Evolutionary conservation across 2,888 invertebrate species (phyloP).

Genomic region (Adineta ricciae): DNA sequence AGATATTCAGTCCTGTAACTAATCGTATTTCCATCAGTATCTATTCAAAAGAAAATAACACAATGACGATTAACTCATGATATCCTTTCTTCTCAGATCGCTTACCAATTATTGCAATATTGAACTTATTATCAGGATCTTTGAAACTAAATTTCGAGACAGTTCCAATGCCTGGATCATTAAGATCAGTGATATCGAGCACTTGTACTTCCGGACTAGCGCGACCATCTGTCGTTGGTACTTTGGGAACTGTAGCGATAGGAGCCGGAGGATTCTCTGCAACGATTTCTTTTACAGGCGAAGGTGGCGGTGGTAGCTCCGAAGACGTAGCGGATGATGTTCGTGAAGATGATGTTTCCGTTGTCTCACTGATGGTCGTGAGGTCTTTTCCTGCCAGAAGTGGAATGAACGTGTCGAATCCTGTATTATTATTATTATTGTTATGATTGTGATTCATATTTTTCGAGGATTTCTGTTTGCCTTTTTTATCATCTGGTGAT

Average conservation of each 20-base stretch:
- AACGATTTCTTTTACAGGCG: background rate
- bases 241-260: background rate
- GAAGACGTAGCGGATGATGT: background rate
- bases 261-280: background rate
- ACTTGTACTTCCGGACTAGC: background rate
- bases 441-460: background rate
- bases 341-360: background rate
- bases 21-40: background rate
- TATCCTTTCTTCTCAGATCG: background rate
- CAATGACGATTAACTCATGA: no score
- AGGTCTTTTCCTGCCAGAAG: background rate
- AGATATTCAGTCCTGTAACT: background rate
- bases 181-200: background rate
- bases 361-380: constrained; percentile 9
- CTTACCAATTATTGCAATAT: background rate
- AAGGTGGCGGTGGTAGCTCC: background rate
- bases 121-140: background rate
- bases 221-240: background rate
- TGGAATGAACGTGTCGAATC: background rate
- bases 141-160: constrained; percentile 3
- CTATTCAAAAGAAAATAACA: background rate
- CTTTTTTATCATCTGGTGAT: background rate
- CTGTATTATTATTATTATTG: background rate
- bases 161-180: background rate
- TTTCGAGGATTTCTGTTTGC: background rate